These are phyloP conservation scores for Lordiphosa fenestrarum DNA, from an alignment of 2,888 invertebrate species.

Conservation along the genomic window DNA sequence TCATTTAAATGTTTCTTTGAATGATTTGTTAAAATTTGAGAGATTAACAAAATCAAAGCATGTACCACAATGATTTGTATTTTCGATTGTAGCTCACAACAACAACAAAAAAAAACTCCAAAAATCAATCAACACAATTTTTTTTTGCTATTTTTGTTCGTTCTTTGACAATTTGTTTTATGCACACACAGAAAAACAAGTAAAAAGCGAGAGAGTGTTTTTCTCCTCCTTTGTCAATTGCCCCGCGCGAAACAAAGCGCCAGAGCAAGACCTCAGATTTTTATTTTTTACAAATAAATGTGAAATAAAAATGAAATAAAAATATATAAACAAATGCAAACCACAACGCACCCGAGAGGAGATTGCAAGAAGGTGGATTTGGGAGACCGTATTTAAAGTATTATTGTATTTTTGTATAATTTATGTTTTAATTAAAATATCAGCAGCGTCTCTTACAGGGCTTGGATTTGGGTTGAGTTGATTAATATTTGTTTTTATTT, in stretches of 20 bases:
- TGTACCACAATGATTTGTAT: no score
- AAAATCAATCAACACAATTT: background rate
- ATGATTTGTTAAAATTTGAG: background rate
- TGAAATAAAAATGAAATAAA: conserved; percentile 26
- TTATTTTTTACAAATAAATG: conserved; percentile 25
- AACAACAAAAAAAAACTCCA: no score
- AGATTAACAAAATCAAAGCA: no score
- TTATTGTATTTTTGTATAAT: conserved; percentile 19
- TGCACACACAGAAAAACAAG: conserved; percentile 19
- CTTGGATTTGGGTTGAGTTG: background rate
- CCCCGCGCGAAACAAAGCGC: conserved; percentile 72
- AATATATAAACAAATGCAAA: conserved; percentile 39
- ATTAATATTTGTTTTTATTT: background rate
- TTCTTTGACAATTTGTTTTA: conserved; percentile 18
- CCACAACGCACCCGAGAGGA: conserved; percentile 56
- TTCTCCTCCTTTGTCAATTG: conserved; percentile 47
- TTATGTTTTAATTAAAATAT: conserved; percentile 14
- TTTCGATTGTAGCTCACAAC: no score
- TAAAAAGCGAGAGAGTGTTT: conserved; percentile 4
- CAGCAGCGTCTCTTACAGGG: background rate
- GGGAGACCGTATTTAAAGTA: conserved; percentile 20
- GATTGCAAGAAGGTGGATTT: conserved; percentile 13
- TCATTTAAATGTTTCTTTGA: conserved; percentile 2
- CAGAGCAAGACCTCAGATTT: conserved; percentile 66
- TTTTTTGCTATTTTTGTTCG: background rate